Conservation (phyloP, 2,888 invertebrate genomes). For the Steinernema hermaphroditum region DNA sequence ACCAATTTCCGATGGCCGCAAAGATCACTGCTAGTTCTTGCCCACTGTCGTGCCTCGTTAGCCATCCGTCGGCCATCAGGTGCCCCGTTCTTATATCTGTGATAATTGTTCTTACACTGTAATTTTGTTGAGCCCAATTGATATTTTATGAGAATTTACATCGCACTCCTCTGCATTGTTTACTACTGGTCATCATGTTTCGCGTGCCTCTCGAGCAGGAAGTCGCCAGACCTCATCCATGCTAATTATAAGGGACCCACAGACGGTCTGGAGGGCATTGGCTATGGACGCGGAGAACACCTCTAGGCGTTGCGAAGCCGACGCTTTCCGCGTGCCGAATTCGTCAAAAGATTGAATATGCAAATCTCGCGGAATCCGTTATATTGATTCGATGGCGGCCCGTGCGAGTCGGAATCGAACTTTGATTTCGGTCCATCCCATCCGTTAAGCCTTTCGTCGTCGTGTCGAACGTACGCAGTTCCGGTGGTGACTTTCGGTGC, state of each 20-base stretch:
- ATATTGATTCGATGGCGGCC: background rate
- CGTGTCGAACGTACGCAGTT: background rate
- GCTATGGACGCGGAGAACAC: no score
- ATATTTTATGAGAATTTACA: background rate
- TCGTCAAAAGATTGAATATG: constrained; percentile 12
- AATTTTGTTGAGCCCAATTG: background rate
- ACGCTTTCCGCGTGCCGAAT: constrained; percentile 20
- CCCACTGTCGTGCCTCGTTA: no score
- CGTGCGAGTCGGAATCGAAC: constrained; percentile 4
- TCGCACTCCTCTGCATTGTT: background rate
- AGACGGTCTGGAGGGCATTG: no score
- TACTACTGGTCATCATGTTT: no score
- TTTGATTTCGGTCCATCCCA: constrained; percentile 17
- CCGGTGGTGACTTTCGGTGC: background rate
- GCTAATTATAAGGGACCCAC: no score
- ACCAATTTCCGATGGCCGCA: background rate
- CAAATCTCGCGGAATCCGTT: background rate
- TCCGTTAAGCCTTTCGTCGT: background rate
- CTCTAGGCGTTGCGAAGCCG: background rate
- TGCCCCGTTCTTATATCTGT: no score
- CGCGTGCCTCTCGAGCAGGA: no score
- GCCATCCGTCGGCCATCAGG: no score
- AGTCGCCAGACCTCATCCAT: no score
- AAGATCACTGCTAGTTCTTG: no score
- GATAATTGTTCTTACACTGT: no score